Percentiles rank a stretch among this genome's conserved stretches.
Evolutionary conservation across 2,113 vertebrate species (phyloP).

Genomic region (Centrocercus urophasianus): DNA sequence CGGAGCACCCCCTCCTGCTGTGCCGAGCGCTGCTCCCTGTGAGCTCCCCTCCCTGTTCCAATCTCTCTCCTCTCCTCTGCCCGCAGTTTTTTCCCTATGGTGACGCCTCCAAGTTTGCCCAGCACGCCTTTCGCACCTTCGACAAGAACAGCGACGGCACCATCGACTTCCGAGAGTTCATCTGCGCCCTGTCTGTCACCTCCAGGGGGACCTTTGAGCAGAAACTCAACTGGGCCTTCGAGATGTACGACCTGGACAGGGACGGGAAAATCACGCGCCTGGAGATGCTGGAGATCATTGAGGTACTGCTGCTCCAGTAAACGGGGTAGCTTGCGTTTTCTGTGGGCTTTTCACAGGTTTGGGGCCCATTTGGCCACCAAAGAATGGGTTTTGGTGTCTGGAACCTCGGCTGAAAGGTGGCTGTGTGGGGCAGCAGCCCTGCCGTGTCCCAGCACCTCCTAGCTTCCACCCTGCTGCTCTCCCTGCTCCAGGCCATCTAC

Average conservation of each 20-base stretch:
- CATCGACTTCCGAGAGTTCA: constrained; percentile 99
- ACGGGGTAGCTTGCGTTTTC: background rate
- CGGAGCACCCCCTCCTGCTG: background rate
- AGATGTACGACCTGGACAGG: constrained; percentile 97
- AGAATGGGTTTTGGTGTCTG: background rate
- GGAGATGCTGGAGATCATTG: constrained; percentile 97
- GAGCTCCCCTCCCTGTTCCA: accelerated
- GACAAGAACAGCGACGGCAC: constrained; percentile 97
- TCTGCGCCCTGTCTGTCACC: constrained; percentile 96
- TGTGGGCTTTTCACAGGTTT: background rate
- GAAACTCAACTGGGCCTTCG: constrained; percentile 98
- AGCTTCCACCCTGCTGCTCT: background rate
- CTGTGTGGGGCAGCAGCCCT: background rate
- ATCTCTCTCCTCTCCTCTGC: background rate
- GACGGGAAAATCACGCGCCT: constrained; percentile 96
- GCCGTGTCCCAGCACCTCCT: background rate
- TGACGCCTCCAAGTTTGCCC: constrained; percentile 97
- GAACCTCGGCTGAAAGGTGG: background rate
- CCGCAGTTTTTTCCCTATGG: constrained; percentile 95
- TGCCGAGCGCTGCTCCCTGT: accelerated
- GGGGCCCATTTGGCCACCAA: background rate
- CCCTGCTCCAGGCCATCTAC: constrained; percentile 89
- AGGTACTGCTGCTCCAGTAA: constrained; percentile 51
- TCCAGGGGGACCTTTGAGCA: constrained; percentile 97
- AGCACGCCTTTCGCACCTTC: constrained; percentile 97